Base-by-base conservation (phyloP, 2,888 invertebrate species). In the Drosophila fungiperda region DNA sequence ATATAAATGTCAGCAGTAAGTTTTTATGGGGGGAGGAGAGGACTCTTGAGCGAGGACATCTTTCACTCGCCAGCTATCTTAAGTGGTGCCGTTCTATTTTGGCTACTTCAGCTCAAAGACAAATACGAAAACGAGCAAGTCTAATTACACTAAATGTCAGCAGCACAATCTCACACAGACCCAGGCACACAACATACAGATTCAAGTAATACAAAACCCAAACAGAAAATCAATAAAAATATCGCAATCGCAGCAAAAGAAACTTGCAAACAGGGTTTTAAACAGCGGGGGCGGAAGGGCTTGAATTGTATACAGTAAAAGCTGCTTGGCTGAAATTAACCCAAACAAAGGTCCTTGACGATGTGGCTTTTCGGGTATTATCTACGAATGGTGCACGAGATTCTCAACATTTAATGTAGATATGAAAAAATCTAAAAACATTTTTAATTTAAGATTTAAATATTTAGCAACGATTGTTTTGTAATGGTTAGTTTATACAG, bases 201-300 rank as follows among this genome's bases (percentile, higher is more conserved):
- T 52, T n/a, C 50, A 73, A 82, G 81, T 81, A 81, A 81, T 36
- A 68, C 38, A 73, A 76, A 73, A 82, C 77, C 67, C 45, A 55
- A 79, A 70, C 68, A 74, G 60, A 84, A 84, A 84, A 84, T 84
- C 84, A 74, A 84, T 84, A 88, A 38, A 71, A 62, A 59, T 58
- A 86, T 75, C 61, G 73, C 73, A 66, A 36, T 36, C 36, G 73
- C 55, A 55, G 55, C 20, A 15, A 55, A 55, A 74, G 72, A 70
- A 69, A 68, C 75, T 59, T 76, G 76, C 53, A 66, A 65, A 63
- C 76, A 52, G 67, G 72, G 59, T 66, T 65, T 74, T 57, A 60
- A 42, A 48, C 62, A 35, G 45, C n/a, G 6, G 38, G n/a, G 17
- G n/a, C 9, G 26, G 20, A 9, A 8, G n/a, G 48, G 50, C 4